Conservation (phyloP, 2,797 vertebrate species). For the Falco berigora region DNA sequence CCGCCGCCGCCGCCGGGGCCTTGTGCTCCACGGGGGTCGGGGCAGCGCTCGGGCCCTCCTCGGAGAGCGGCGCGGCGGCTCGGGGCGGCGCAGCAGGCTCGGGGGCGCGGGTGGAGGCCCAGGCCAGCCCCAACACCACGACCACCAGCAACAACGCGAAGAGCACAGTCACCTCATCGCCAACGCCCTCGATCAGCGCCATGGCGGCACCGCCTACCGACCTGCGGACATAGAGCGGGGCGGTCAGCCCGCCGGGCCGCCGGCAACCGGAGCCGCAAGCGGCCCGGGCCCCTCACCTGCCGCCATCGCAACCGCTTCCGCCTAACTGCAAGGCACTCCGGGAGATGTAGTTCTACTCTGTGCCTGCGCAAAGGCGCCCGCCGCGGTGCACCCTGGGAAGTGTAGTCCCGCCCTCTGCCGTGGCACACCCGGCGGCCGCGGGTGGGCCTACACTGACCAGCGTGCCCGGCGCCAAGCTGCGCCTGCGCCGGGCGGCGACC, state of each 20-base stretch:
- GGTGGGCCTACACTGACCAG: not conserved
- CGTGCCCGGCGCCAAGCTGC: not conserved
- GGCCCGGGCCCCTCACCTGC: not conserved
- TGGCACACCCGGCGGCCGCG: too few species aligned
- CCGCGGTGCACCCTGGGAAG: not conserved
- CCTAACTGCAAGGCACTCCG: not conserved
- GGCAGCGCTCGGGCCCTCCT: not conserved
- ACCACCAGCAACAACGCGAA: not conserved
- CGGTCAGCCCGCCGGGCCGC: not conserved
- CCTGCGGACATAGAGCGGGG: not conserved
- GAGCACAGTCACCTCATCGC: conserved; percentile 27
- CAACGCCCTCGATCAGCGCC: conserved; percentile 25
- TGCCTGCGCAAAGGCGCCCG: rapidly evolving
- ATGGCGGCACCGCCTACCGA: not conserved
- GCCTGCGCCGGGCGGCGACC: not conserved
- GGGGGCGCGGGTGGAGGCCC: conserved; percentile 29
- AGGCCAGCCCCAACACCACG: conserved; percentile 13
- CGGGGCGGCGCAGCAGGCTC: not conserved
- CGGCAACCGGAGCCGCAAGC: not conserved
- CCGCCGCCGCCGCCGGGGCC: not conserved
- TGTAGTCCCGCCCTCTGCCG: not conserved
- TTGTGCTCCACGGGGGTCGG: not conserved
- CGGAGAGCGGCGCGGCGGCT: not conserved
- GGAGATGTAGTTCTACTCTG: not conserved
- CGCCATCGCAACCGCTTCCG: conserved; percentile 39